These are phyloP conservation scores for Donacobius atricapilla DNA, from an alignment of 2,113 vertebrate genomes.

Conservation along the genomic window DNA sequence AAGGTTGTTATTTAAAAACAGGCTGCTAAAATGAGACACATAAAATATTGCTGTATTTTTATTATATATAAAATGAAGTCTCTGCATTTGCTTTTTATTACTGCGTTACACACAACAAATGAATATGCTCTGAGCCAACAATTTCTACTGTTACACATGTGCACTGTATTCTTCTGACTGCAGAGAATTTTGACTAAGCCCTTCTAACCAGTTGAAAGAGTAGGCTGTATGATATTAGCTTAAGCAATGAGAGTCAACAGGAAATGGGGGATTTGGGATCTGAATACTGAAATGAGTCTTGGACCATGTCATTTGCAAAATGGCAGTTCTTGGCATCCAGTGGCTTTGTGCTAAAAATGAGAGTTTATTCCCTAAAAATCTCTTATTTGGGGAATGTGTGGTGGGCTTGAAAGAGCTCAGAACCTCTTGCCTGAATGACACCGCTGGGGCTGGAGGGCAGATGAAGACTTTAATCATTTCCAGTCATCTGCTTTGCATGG, in stretches of 20 bases:
- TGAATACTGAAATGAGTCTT: slow-evolving; percentile 23
- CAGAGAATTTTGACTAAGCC: slow-evolving; percentile 29
- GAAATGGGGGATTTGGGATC: slow-evolving; percentile 55
- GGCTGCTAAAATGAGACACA: slow-evolving; percentile 68
- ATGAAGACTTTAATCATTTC: slow-evolving; percentile 49
- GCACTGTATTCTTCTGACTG: slow-evolving; percentile 36
- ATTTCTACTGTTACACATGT: slow-evolving; percentile 64
- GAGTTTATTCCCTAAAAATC: slow-evolving; percentile 12
- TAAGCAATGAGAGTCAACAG: slow-evolving; percentile 61
- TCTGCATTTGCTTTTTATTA: slow-evolving; percentile 69
- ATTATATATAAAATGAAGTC: slow-evolving; percentile 57
- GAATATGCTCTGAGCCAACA: slow-evolving; percentile 54
- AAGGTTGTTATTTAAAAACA: slow-evolving; percentile 58
- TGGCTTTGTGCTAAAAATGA: slow-evolving; percentile 54
- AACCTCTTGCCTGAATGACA: slow-evolving; percentile 17
- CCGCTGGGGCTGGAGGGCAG: slow-evolving; percentile 12
- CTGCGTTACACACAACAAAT: slow-evolving; percentile 63
- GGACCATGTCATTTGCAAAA: slow-evolving; percentile 35
- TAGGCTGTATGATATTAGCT: slow-evolving; percentile 54
- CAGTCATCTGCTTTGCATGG: slow-evolving; percentile 35
- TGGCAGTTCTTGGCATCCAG: slow-evolving; percentile 42
- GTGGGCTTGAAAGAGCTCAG: slow-evolving; percentile 43
- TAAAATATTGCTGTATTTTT: slow-evolving; percentile 66
- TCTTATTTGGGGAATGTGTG: slow-evolving; percentile 20
- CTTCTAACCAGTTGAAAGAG: slow-evolving; percentile 37